A percentile compares a stretch with the other conserved stretches of the same genome.
These are phyloP conservation scores for Leptinotarsa undecemlineata DNA, from an alignment of 1,140 invertebrate species.

Conservation along the genomic window DNA sequence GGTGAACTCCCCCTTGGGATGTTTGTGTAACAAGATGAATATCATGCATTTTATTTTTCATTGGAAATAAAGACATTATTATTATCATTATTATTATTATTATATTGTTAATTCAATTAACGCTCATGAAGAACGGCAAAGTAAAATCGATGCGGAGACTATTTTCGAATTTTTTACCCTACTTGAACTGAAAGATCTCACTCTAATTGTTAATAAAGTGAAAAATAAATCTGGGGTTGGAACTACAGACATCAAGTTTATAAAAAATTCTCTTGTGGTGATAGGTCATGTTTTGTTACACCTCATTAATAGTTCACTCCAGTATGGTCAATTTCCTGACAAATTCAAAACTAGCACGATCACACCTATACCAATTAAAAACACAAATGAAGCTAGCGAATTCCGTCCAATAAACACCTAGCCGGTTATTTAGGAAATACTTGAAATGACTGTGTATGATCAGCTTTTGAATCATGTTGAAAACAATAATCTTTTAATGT, in stretches of 20 bases:
- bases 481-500: background rate
- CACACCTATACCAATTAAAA: background rate
- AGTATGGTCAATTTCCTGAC: background rate
- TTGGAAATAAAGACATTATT: too few species aligned
- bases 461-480: background rate
- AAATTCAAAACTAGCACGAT: slow-evolving; percentile 2
- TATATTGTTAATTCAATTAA: slow-evolving; percentile 12
- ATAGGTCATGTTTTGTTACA: slow-evolving; percentile 15
- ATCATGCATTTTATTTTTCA: too few species aligned
- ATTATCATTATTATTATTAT: too few species aligned
- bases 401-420: slow-evolving; percentile 7
- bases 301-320: background rate
- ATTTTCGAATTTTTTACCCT: too few species aligned
- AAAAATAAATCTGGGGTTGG: background rate
- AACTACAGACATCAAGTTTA: slow-evolving; percentile 10
- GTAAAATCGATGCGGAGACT: too few species aligned
- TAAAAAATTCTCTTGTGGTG: slow-evolving; percentile 13
- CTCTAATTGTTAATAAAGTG: background rate
- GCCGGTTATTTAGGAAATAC: background rate
- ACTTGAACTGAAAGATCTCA: background rate
- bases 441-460: background rate
- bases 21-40: too few species aligned
- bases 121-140: background rate
- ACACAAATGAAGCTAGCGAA: background rate
- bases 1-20: too few species aligned